Base-by-base conservation (phyloP, 2,113 vertebrate genomes). In the Cyprinodon tularosa region DNA sequence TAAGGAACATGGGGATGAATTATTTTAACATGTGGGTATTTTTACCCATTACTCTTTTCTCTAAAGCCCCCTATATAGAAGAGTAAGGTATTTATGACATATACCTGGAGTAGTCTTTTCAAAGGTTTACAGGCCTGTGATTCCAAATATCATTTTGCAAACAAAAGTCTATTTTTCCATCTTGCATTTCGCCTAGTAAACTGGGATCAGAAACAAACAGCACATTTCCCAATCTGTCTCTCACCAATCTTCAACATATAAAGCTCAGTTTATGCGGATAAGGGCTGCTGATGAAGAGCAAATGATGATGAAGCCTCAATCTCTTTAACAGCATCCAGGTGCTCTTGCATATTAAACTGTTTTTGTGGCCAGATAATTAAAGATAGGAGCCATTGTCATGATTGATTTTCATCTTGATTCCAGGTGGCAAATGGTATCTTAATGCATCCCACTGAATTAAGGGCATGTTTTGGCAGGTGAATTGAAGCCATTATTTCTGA, bases 361-460 rank as follows among this genome's bases (percentile, higher is more conserved):
- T 85, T 57, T 87, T 84, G 85, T 81, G 77, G 78, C 73, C 76
- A 68, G 71, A 77, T 89, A 80, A 91, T 89, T 82, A 86, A 76
- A 61, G 64, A 72, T 60, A 50, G 62, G 74, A 42, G 29, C 80
- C 72, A 66, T 85, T 77, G 84, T 80, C 81, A 80, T 80, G 78
- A 88, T 84, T 76, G 74, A 76, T 68, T 59, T 65, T 61, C 76
- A 61, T 85, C 83, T 84, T 89, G 76, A 84, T 45, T 81, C 87
- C 90, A 89, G 86, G 68, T 90, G 89, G 87, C 69, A 83, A 87
- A 86, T 74, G 63, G 66, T 12, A 12, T 40, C 39, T 37, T 83
- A 86, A 88, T 84, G 79, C 5, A 48, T 76, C 64, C 81, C 50
- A 20, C 63, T 53, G 42, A 89, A 86, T 84, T 61, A 81, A 69